phyloP scores from a whole-genome alignment of 1,140 invertebrate species.

The Hypothenemus hampei region DNA sequence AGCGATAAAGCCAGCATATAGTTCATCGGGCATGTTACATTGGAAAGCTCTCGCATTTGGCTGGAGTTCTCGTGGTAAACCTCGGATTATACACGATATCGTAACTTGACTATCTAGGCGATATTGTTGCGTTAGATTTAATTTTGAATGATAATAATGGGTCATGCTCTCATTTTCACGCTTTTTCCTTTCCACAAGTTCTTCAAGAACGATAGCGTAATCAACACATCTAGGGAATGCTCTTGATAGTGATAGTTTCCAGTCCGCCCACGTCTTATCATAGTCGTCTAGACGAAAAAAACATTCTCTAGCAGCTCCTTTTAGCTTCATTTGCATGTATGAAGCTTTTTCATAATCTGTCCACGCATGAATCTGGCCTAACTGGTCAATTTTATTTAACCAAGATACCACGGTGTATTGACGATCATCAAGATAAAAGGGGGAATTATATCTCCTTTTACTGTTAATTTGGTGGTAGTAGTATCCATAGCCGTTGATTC shows the following conservation, averaged over 20 bases:
- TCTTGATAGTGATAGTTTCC: neutral
- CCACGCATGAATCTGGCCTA: neutral
- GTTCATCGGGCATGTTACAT: neutral
- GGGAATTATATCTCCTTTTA: constrained; percentile 1
- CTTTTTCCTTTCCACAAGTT: neutral
- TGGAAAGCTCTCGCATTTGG: neutral
- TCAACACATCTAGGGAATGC: constrained; percentile 2
- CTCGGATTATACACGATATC: neutral
- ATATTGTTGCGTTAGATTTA: neutral
- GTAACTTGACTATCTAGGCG: neutral
- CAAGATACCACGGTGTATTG: neutral
- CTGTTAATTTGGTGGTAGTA: neutral
- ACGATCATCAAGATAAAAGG: too few species aligned
- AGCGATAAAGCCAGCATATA: neutral
- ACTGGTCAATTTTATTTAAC: constrained; percentile 5
- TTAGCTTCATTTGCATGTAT: constrained; percentile 1
- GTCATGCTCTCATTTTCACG: neutral
- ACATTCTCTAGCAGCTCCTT: neutral
- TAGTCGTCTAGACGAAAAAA: constrained; percentile 2
- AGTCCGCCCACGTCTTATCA: constrained; percentile 2
- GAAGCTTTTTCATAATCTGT: constrained; percentile 5
- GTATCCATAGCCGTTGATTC: neutral
- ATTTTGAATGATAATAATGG: neutral
- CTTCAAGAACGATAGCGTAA: neutral
- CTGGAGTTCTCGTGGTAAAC: neutral